Percentiles rank a stretch among this genome's conserved stretches.
Evolutionary conservation across 2,888 invertebrate genomes (phyloP).

Genomic region (Oxyteleia sp.): DNA sequence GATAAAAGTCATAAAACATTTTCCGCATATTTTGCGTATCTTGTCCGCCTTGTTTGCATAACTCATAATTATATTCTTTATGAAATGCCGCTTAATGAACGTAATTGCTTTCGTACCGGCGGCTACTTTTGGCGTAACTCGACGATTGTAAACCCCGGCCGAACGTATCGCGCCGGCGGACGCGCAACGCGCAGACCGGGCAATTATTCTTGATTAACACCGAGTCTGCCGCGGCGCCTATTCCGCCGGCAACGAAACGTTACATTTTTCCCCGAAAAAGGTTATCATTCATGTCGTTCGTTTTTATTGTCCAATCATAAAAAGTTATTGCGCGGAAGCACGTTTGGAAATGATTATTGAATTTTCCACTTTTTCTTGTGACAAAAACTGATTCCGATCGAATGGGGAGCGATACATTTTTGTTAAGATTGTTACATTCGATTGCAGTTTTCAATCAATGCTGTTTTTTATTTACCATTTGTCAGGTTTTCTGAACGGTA

Average conservation of each 20-base stretch:
- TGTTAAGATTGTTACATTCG: too few relatives aligned
- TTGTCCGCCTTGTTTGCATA: constrained; percentile 71
- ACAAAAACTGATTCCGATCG: too few relatives aligned
- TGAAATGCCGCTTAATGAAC: constrained; percentile 72
- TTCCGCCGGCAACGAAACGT: constrained; percentile 24
- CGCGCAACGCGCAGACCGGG: constrained; percentile 67
- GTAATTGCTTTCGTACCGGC: constrained; percentile 72
- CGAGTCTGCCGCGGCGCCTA: constrained; percentile 52
- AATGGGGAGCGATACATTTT: too few relatives aligned
- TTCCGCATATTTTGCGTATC: constrained; percentile 67
- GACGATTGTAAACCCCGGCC: constrained; percentile 74
- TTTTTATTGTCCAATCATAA: constrained; percentile 38
- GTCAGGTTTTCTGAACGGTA: too few relatives aligned
- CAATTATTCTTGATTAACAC: constrained; percentile 80
- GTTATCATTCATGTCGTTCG: constrained; percentile 17
- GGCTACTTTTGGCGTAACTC: constrained; percentile 72
- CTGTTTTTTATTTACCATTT: too few relatives aligned
- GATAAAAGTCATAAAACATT: constrained; percentile 68
- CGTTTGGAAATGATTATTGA: not conserved
- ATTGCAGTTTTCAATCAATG: too few relatives aligned
- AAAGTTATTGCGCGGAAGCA: not conserved
- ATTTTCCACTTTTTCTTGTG: not conserved
- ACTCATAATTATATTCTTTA: constrained; percentile 74
- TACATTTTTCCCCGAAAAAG: constrained; percentile 16
- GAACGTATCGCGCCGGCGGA: constrained; percentile 71